Conservation (phyloP, 2,888 invertebrate species). For the Pimpla rufipes region DNA sequence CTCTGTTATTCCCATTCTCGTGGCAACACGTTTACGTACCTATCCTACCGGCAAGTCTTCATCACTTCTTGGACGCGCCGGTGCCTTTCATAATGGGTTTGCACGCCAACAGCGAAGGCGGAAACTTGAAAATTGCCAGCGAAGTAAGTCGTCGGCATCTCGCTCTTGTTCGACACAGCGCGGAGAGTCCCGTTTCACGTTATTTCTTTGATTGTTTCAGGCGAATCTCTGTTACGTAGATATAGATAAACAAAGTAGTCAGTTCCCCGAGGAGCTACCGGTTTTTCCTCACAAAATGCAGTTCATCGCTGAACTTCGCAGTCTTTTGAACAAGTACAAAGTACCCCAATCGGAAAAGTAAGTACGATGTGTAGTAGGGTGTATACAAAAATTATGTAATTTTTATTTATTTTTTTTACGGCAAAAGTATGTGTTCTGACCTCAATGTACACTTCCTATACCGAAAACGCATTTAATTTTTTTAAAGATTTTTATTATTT, state of each 20-base stretch:
- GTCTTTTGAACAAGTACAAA: slow-evolving; percentile 89
- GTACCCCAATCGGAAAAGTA: slow-evolving; percentile 84
- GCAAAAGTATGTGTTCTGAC: too few species aligned
- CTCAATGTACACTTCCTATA: too few species aligned
- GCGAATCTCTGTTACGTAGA: slow-evolving; percentile 98
- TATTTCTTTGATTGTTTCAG: slow-evolving; percentile 85
- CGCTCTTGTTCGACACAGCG: background rate
- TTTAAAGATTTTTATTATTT: too few species aligned
- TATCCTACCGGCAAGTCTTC: slow-evolving; percentile 96
- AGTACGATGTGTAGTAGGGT: slow-evolving; percentile 69
- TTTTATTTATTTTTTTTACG: background rate
- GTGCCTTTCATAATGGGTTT: slow-evolving; percentile 99
- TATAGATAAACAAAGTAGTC: slow-evolving; percentile 96
- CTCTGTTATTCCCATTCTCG: slow-evolving; percentile 96
- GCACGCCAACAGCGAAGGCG: slow-evolving; percentile 85
- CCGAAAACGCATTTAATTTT: too few species aligned
- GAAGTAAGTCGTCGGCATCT: slow-evolving; percentile 80
- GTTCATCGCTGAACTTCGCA: slow-evolving; percentile 93
- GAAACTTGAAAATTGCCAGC: slow-evolving; percentile 85
- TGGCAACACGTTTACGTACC: slow-evolving; percentile 99
- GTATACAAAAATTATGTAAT: background rate
- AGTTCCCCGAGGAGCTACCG: slow-evolving; percentile 98
- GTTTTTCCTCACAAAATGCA: slow-evolving; percentile 96
- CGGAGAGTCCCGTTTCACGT: too few species aligned
- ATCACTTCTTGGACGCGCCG: slow-evolving; percentile 99